Evolutionary conservation across 2,113 vertebrate genomes (phyloP).

Genomic region (Aptenodytes patagonicus): DNA sequence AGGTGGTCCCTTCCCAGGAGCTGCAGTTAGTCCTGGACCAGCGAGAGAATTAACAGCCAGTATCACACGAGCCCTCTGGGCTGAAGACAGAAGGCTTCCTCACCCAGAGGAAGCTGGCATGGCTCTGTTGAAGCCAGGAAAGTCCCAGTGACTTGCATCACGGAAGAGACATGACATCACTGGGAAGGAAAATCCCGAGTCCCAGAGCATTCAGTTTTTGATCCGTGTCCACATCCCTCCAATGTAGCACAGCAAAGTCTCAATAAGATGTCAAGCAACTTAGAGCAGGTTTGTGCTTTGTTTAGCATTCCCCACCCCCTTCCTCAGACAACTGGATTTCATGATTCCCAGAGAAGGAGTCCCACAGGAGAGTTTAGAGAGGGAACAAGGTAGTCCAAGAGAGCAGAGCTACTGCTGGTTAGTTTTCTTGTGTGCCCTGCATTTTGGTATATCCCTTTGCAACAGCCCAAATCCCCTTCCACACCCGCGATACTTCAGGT

Average conservation of each 20-base stretch:
- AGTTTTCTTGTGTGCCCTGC: not conserved
- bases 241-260: not conserved
- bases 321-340: not conserved
- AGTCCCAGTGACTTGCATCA: not conserved
- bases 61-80: not conserved
- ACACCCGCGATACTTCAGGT: fast-evolving
- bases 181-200: not conserved
- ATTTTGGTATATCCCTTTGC: not conserved
- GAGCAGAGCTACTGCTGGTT: not conserved
- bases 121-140: not conserved
- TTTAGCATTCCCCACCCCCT: not conserved
- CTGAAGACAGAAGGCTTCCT: not conserved
- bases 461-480: not conserved
- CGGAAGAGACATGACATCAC: not conserved
- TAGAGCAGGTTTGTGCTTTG: not conserved
- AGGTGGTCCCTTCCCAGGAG: not conserved
- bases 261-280: not conserved
- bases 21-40: not conserved
- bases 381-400: not conserved
- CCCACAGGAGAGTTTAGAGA: not conserved
- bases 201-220: not conserved
- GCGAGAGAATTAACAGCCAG: not conserved
- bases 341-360: not conserved
- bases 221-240: not conserved
- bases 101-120: not conserved